These are phyloP conservation scores for Leptinotarsa lineolata DNA, from an alignment of 1,140 invertebrate genomes.

Conservation along the genomic window DNA sequence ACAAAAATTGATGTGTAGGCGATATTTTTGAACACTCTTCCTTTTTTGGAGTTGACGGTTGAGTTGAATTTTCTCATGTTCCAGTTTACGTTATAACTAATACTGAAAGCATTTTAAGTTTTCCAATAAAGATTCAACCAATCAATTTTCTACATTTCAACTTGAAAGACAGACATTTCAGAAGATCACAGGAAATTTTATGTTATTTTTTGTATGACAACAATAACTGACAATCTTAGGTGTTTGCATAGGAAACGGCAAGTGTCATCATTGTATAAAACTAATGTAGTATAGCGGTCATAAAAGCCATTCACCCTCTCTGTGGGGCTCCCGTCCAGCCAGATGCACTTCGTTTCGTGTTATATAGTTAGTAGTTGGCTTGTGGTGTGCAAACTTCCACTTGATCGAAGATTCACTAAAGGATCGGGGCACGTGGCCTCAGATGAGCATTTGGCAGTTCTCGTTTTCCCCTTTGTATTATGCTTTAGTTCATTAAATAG, in stretches of 20 bases:
- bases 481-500: constrained; percentile 19
- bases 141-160: no score
- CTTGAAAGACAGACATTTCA: no score
- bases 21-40: no score
- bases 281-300: constrained; percentile 16
- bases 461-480: constrained; percentile 11
- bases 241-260: constrained; percentile 4
- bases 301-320: constrained; percentile 11
- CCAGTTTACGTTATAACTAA: no score
- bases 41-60: no score
- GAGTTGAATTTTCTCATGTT: no score
- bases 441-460: constrained; percentile 23
- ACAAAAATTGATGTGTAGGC: no score
- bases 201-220: no score
- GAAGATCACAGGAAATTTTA: no score
- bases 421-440: constrained; percentile 11
- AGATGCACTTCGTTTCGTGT: constrained; percentile 16
- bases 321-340: neutral
- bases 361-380: constrained; percentile 20
- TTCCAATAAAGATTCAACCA: no score
- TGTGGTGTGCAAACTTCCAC: constrained; percentile 25
- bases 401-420: constrained; percentile 21
- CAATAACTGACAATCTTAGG: neutral
- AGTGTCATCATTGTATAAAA: constrained; percentile 21
- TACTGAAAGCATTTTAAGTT: no score